Evolutionary conservation across 23 tunicate species (phyloP).

Genomic region (Styela plicata): DNA sequence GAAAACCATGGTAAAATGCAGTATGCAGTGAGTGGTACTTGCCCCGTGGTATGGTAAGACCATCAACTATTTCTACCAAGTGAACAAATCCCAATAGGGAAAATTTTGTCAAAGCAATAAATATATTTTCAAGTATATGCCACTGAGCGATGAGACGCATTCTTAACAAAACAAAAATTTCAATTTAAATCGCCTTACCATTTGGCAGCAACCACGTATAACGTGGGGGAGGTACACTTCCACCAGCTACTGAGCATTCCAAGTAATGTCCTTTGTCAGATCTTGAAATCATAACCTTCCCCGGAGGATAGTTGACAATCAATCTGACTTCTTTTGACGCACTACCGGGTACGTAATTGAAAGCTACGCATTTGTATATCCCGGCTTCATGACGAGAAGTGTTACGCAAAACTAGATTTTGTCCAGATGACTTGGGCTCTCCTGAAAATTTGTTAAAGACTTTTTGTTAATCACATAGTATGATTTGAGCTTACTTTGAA

Average conservation of each 20-base stretch:
- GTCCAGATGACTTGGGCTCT: slow-evolving; percentile 25
- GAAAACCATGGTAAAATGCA: too few species aligned
- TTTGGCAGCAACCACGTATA: slow-evolving; percentile 72
- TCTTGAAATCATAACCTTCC: slow-evolving; percentile 23
- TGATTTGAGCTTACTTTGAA: too few species aligned
- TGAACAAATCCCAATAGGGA: too few species aligned
- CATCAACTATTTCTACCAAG: too few species aligned
- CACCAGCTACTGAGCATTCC: slow-evolving; percentile 32
- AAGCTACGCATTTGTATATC: slow-evolving; percentile 57
- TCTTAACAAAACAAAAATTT: too few species aligned
- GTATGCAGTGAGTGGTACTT: too few species aligned
- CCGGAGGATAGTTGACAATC: slow-evolving; percentile 67
- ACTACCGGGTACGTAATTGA: slow-evolving; percentile 87
- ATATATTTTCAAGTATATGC: too few species aligned
- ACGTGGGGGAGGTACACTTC: slow-evolving; percentile 69
- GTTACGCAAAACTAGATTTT: background rate
- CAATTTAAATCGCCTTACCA: slow-evolving; percentile 41
- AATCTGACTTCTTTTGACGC: slow-evolving; percentile 27
- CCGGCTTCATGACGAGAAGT: slow-evolving; percentile 60
- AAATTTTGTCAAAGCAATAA: too few species aligned
- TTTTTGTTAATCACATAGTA: too few species aligned
- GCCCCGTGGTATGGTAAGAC: too few species aligned
- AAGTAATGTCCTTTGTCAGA: background rate
- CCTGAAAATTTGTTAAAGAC: too few species aligned
- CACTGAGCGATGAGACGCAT: too few species aligned